Evolutionary conservation across 2,113 vertebrate species (phyloP), one percentile per base, ranked within the genome.

Genomic region (Caloenas nicobarica): DNA sequence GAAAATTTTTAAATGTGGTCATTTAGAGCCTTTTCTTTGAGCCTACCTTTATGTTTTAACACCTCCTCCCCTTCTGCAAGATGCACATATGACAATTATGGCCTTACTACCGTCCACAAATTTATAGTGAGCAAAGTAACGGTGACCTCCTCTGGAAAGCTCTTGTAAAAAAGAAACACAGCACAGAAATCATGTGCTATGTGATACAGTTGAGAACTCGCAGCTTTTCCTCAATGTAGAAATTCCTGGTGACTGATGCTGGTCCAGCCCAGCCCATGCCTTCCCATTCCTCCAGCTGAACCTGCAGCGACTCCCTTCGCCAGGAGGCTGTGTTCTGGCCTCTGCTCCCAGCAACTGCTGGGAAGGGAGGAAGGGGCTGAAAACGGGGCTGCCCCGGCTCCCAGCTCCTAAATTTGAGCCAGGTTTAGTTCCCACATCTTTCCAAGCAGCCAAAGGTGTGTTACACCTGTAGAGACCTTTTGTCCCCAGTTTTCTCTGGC

Each of bases 131-230:
- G 38, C 38, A 88, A 95, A 95, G 26, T 44, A 74, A 86, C 0
- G 7, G 64, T 85, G 60, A 81, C 40, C 53, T 87, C 74, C 44
- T 89, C 72, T 81, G 60, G 79, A 90, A 86, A 91, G 36, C 56
- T 84, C 38, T 44, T 88, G 33, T 31, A 5, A 62, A 86, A 66
- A 84, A 53, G 70, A 83, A 91, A 65, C 0, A 1, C 26, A 26
- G 17, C 7, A 29, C 65, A 88, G 42, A 87, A 70, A 78, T 56
- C 33, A 24, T 2, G 11, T 51, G 48, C 69, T 80, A 12, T 22
- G 56, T 73, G 76, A 66, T 40, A 31, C 50, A n/a, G 38, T 29
- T 87, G 61, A 91, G 80, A 93, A 71, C 48, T 85, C 69, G 44
- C n/a, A 53, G 61, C 42, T 91, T 95, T 84, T 71, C 44, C 28